Evolutionary conservation across 2,797 vertebrate genomes (phyloP), one percentile per base, ranked within the genome.

Genomic region (Diceros bicornis): DNA sequence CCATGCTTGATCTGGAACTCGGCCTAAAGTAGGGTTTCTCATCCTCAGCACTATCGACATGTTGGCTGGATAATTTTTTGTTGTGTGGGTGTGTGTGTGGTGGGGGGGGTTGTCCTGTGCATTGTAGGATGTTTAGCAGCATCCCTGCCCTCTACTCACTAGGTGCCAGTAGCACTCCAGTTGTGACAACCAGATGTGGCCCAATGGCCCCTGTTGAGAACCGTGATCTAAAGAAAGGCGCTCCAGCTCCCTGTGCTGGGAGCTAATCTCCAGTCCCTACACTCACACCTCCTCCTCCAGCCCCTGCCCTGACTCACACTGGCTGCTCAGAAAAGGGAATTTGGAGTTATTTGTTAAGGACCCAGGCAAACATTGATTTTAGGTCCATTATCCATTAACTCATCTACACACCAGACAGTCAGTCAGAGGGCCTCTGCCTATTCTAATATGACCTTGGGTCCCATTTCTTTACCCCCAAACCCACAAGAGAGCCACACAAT

Each of bases 351-450:
- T 86, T 91, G 6, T 20, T 41, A 64, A 74, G 37, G 68, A 77
- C 57, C 9, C 52, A 77, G 66, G 44, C 44, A 87, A 57, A 93
- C 32, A 55, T 0, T 75, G 87, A 85, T 44, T 84, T 85, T n/a
- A 32, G 72, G 41, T 16, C 23, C 61, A 18, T 82, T 91, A 57
- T 34, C 64, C 68, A 41, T 47, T 44, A 62, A 75, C 68, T 69
- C 21, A 9, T 71, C 62, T 50, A 55, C 44, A 66, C 21, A 29
- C 9, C 52, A 44, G 37, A 59, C 7, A 7, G 72, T 34, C 20
- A 78, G 27, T 41, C 13, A 91, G 7, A 61, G 64, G 64, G 32
- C 13, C 41, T 47, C 32, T 55, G 64, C 52, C 41, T 61, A 18
- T 61, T 62, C 34, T 16, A 57, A 50, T 9, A 78, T 3, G 81